Conservation (phyloP, 1,140 invertebrate species). For the Penaeus indicus region DNA sequence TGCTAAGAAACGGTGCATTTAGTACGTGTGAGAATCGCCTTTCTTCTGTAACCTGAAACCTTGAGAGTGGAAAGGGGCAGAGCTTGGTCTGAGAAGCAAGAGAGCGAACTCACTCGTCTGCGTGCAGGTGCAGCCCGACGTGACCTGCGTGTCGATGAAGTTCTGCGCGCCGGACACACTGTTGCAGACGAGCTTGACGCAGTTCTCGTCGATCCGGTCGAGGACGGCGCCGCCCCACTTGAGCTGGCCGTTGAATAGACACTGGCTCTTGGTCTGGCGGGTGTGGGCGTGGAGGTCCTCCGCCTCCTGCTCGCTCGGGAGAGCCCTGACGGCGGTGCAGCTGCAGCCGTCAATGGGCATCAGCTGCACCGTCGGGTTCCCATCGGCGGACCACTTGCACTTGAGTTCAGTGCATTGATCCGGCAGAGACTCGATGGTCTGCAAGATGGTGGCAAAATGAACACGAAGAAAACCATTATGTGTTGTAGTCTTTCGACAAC, state of each 20-base stretch:
- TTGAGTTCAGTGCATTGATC: background rate
- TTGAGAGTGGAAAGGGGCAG: too few species aligned
- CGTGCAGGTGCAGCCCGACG: background rate
- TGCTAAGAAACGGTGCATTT: too few species aligned
- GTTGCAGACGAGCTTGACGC: background rate
- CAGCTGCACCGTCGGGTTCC: background rate
- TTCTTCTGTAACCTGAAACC: too few species aligned
- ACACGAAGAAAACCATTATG: too few species aligned
- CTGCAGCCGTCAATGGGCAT: background rate
- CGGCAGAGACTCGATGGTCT: background rate
- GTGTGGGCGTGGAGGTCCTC: background rate
- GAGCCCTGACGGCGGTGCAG: background rate
- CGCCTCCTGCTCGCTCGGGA: background rate
- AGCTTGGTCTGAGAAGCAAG: too few species aligned
- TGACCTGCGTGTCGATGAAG: background rate
- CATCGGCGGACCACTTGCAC: conserved; percentile 3
- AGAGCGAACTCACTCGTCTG: too few species aligned
- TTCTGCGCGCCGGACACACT: background rate
- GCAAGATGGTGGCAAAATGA: background rate
- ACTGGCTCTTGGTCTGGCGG: background rate
- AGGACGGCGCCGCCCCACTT: background rate
- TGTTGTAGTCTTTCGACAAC: too few species aligned
- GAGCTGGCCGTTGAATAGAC: background rate
- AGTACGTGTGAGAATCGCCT: too few species aligned
- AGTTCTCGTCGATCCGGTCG: background rate